Base-by-base conservation (phyloP, 2,797 vertebrate species). In the Xiphophorus birchmanni region DNA sequence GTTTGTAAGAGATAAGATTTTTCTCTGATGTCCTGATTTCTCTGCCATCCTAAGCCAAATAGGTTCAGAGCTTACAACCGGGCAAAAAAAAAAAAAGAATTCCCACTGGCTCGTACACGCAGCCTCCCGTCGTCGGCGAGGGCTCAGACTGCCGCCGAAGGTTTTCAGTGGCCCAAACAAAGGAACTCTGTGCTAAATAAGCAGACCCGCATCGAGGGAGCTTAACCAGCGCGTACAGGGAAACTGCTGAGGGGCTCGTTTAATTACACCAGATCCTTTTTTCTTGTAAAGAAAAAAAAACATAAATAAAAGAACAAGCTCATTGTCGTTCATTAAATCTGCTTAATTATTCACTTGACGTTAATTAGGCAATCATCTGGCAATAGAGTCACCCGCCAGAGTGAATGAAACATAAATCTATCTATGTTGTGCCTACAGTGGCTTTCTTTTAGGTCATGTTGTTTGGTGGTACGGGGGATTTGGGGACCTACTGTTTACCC, bases 1-100 rank as follows among this genome's bases (percentile, higher is more conserved):
- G 93, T 89, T 93, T 84, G 84, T 79, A 54, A 56, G 80, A 93
- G 94, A 94, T 94, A 93, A 91, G 91, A 92, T 92, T 90, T 63
- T 90, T 37, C 85, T 86, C 80, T 90, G 90, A 92, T 92, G 88
- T 89, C 89, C 87, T 88, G 85, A 91, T 90, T 90, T 86, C 74
- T 82, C 63, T 88, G 71, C 60, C 60, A 80, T 85, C 80, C 82
- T 88, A 47, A 87, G 75, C 89, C 85, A 86, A 88, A 91, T 78
- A 63, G 69, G 80, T 82, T 75, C 72, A 44, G 8, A 6, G 23
- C 67, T 78, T 56, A 45, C 75, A 82, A 48, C 73, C 23, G 26
- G 10, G 23, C 52, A 54, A 9, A 54, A 54, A 52, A 21, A 21
- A 8, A 2, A 50, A 21, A 7, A 21, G 23, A 52, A 67, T 37